Percentiles rank a stretch among this genome's conserved stretches.
phyloP scores from a whole-genome alignment of 2,797 vertebrate species.

The Picus viridis region DNA sequence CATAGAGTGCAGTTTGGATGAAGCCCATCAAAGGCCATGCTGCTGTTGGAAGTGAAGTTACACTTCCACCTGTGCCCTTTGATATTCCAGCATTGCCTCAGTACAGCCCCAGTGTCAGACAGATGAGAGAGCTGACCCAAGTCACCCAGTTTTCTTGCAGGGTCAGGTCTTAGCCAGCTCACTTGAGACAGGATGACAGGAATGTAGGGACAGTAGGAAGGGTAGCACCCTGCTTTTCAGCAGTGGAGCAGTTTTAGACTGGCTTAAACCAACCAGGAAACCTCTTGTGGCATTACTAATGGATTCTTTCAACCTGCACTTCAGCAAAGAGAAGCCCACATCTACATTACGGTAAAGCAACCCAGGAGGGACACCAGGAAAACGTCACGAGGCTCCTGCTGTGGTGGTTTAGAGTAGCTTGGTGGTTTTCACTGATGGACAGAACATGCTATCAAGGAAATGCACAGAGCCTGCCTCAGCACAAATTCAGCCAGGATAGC shows the following conservation, averaged over 20 bases:
- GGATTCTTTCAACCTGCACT: background rate
- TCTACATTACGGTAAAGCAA: background rate
- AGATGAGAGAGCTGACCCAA: background rate
- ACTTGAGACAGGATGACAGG: background rate
- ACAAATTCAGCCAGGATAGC: background rate
- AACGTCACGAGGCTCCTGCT: background rate
- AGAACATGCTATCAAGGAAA: background rate
- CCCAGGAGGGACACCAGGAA: background rate
- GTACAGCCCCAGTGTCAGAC: background rate
- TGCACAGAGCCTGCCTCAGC: background rate
- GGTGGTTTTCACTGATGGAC: background rate
- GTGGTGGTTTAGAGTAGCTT: background rate
- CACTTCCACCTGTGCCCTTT: background rate
- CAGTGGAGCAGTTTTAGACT: background rate
- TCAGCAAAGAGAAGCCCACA: background rate
- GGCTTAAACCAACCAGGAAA: background rate
- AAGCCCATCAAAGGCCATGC: background rate
- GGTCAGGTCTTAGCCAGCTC: background rate
- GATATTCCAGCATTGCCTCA: background rate
- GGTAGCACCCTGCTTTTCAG: background rate
- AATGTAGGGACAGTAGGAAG: background rate
- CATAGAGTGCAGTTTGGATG: background rate
- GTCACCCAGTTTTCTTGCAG: background rate
- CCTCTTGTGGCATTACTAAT: background rate
- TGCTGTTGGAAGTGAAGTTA: background rate